Conservation (phyloP, 2,113 vertebrate genomes). For the Scomber japonicus region DNA sequence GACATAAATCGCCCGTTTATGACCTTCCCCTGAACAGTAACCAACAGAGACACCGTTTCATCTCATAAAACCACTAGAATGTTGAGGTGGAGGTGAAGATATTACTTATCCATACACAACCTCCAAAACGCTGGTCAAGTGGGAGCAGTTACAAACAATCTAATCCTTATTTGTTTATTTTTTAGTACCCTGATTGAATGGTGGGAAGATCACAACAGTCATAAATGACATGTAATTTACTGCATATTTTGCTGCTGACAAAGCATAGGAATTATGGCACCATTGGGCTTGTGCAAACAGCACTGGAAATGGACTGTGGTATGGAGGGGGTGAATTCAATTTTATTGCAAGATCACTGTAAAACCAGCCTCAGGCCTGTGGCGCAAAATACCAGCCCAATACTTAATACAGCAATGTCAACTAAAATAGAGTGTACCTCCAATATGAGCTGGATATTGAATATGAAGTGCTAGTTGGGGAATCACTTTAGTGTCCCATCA, state of each 20-base stretch:
- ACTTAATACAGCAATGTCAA: not conserved
- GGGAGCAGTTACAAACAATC: conserved; percentile 49
- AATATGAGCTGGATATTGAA: not conserved
- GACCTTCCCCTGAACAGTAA: conserved; percentile 74
- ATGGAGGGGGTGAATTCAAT: not conserved
- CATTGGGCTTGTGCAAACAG: conserved; percentile 43
- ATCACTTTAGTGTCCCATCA: not conserved
- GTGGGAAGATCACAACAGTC: conserved; percentile 41
- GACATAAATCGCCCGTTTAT: conserved; percentile 79
- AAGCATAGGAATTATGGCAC: conserved; percentile 35
- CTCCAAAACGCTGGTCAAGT: conserved; percentile 59
- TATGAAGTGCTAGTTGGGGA: not conserved
- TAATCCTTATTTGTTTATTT: conserved; percentile 45
- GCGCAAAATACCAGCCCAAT: conserved; percentile 1
- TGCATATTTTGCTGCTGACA: conserved; percentile 42
- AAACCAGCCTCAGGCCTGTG: conserved; percentile 28
- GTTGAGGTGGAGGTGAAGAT: conserved; percentile 60
- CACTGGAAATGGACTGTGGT: conserved; percentile 55
- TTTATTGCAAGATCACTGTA: conserved; percentile 37
- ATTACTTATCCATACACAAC: conserved; percentile 51
- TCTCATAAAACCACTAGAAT: conserved; percentile 69
- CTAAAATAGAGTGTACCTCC: not conserved
- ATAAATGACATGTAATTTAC: conserved; percentile 56
- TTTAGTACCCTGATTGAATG: conserved; percentile 39
- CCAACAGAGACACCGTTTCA: conserved; percentile 69